Evolutionary conservation across 2,113 vertebrate genomes (phyloP).

Genomic region (Furnarius figulus): DNA sequence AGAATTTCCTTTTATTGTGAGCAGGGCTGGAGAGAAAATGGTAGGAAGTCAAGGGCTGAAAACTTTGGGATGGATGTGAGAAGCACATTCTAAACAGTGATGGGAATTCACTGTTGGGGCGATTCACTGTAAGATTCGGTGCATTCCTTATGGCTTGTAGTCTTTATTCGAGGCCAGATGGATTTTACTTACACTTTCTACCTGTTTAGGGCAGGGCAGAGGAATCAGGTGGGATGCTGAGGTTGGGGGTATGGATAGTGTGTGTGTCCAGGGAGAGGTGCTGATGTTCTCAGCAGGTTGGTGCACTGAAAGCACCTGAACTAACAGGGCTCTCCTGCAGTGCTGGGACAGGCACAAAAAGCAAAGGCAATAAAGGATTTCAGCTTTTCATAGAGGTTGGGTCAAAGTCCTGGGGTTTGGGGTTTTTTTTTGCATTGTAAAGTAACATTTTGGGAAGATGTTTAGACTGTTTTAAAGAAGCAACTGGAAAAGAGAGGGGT

Average conservation of each 20-base stretch:
- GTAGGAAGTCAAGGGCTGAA: constrained; percentile 27
- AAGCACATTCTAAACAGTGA: not conserved
- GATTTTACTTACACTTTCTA: not conserved
- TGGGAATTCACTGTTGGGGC: not conserved
- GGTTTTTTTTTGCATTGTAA: not conserved
- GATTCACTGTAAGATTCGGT: not conserved
- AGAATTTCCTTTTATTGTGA: constrained; percentile 55
- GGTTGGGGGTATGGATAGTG: not conserved
- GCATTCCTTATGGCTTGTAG: not conserved
- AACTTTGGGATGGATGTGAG: not conserved
- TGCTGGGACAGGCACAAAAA: not conserved
- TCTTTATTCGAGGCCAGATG: not conserved
- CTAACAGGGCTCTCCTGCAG: not conserved
- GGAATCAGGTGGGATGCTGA: not conserved
- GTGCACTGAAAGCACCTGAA: not conserved
- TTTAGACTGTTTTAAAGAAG: too few species aligned
- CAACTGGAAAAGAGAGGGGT: too few species aligned
- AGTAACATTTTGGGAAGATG: too few species aligned
- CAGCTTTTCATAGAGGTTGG: not conserved
- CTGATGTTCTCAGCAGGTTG: not conserved
- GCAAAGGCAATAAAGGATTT: not conserved
- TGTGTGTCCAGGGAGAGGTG: not conserved
- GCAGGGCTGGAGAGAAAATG: not conserved
- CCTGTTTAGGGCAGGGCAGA: not conserved
- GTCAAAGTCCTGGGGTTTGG: not conserved